Evolutionary conservation across 2,113 vertebrate species (phyloP).

Genomic region (Pangasianodon gigas): DNA sequence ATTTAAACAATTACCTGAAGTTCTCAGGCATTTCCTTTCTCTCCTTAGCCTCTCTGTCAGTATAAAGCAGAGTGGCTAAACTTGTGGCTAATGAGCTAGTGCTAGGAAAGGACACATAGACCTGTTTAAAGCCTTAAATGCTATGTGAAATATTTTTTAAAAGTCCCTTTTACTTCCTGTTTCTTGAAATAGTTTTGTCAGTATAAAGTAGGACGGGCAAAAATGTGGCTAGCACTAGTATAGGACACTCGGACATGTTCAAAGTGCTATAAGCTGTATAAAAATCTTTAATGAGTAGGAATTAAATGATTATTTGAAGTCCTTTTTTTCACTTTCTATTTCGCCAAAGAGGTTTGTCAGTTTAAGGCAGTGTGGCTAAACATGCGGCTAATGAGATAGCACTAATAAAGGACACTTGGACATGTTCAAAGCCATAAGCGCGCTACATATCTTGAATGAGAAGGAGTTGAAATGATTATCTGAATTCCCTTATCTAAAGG

Average conservation of each 20-base stretch:
- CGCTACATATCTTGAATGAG: neutral
- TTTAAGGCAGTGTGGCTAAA: neutral
- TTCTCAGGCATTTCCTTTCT: neutral
- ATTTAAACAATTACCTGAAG: neutral
- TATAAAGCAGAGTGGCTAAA: neutral
- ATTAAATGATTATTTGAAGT: neutral
- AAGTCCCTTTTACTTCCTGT: neutral
- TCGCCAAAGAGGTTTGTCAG: neutral
- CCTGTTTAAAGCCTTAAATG: neutral
- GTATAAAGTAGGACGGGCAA: neutral
- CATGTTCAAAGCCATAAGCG: neutral
- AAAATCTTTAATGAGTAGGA: neutral
- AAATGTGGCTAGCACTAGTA: neutral
- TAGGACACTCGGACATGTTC: neutral
- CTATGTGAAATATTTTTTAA: neutral
- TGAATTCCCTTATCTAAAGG: neutral
- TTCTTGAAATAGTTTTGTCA: neutral
- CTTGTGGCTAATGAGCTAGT: constrained; percentile 28
- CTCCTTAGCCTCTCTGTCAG: neutral
- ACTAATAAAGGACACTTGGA: neutral
- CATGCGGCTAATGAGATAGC: constrained; percentile 1
- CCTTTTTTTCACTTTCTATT: neutral
- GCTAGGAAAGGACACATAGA: constrained; percentile 2
- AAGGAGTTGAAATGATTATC: neutral
- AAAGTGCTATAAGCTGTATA: neutral